Conservation (phyloP, 2,113 vertebrate species). For the Hippolais icterina region DNA sequence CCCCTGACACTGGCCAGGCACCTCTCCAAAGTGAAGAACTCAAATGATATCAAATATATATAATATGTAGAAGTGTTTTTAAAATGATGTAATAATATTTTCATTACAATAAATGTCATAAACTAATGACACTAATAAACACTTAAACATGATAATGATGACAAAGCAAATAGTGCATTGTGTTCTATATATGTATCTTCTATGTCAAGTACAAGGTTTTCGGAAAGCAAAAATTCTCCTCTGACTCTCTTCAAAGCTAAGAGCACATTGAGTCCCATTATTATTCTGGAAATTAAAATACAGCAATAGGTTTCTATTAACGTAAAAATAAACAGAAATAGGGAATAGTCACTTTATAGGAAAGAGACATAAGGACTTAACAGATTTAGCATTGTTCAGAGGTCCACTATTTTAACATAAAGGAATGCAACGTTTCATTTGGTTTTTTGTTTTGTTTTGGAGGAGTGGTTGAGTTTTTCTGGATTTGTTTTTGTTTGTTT, state of each 20-base stretch:
- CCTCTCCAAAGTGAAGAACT: not conserved
- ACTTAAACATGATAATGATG: not conserved
- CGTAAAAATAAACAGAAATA: not conserved
- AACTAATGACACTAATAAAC: not conserved
- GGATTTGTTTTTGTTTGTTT: not conserved
- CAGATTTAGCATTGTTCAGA: not conserved
- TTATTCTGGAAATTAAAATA: not conserved
- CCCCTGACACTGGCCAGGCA: not conserved
- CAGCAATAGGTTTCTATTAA: not conserved
- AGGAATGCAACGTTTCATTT: not conserved
- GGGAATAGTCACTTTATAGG: not conserved
- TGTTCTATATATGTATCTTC: not conserved
- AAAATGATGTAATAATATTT: not conserved
- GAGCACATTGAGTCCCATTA: not conserved
- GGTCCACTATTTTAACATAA: not conserved
- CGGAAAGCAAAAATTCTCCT: not conserved
- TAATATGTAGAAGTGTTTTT: not conserved
- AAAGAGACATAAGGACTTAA: not conserved
- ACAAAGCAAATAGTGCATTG: not conserved
- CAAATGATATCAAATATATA: not conserved
- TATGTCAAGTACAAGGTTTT: not conserved
- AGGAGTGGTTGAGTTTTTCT: not conserved
- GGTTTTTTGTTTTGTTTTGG: not conserved
- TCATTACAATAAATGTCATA: not conserved
- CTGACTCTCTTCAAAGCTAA: not conserved